phyloP scores from a whole-genome alignment of 2,797 vertebrate species.

The Gambusia yucatana region DNA sequence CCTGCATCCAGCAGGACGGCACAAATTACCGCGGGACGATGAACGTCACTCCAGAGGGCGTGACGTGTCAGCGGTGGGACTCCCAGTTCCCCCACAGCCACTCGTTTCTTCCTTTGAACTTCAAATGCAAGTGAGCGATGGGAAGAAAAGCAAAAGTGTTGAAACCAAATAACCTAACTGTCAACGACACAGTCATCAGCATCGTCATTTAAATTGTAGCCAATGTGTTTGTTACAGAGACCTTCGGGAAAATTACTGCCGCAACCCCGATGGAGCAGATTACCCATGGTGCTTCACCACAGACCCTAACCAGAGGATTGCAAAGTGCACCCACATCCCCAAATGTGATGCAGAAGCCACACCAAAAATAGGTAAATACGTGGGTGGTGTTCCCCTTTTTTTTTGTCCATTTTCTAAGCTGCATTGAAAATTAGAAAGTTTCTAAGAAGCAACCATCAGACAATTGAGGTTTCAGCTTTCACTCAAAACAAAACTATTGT shows the following conservation, averaged over 20 bases:
- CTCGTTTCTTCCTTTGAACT: slow-evolving; percentile 91
- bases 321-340: slow-evolving; percentile 94
- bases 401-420: background rate
- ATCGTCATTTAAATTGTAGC: slow-evolving; percentile 64
- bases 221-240: slow-evolving; percentile 82
- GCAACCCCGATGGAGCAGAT: slow-evolving; percentile 94
- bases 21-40: slow-evolving; percentile 88
- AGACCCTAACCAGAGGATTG: slow-evolving; percentile 89
- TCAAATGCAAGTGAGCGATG: slow-evolving; percentile 97
- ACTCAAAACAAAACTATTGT: background rate
- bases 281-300: slow-evolving; percentile 98
- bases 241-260: slow-evolving; percentile 93
- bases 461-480: background rate
- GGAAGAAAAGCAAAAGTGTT: slow-evolving; percentile 8
- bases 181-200: slow-evolving; percentile 25
- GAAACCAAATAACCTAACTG: slow-evolving; percentile 8
- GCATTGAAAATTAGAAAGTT: background rate
- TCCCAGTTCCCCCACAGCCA: slow-evolving; percentile 93
- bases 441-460: background rate
- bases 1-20: slow-evolving; percentile 89
- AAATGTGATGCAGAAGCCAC: slow-evolving; percentile 84
- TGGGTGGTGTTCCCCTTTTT: background rate
- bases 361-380: slow-evolving; percentile 73
- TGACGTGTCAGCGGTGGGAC: slow-evolving; percentile 93
- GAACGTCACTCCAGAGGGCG: slow-evolving; percentile 89